Conservation (phyloP, 2,113 vertebrate species). For the Cyanoramphus novaezelandiae region DNA sequence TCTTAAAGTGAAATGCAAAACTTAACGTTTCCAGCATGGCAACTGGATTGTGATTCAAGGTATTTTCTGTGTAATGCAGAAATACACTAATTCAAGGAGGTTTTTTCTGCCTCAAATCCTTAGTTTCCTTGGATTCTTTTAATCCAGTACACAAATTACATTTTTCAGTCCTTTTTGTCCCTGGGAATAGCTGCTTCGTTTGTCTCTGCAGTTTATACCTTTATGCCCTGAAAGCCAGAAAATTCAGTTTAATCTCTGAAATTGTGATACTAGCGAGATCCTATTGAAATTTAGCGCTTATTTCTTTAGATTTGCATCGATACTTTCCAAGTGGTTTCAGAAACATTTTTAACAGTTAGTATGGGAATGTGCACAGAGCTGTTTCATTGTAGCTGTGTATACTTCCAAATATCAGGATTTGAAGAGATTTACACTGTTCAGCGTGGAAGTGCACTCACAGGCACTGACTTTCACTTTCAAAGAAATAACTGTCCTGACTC, state of each 20-base stretch:
- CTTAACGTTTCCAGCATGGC: constrained; percentile 45
- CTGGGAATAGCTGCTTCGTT: neutral
- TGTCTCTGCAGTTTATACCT: neutral
- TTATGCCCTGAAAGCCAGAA: neutral
- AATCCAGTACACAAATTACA: neutral
- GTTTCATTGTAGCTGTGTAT: constrained; percentile 4
- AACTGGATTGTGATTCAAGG: constrained; percentile 53
- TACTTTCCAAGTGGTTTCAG: neutral
- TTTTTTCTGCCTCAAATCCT: neutral
- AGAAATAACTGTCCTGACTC: constrained; percentile 50
- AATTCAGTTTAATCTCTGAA: neutral
- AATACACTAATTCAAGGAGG: neutral
- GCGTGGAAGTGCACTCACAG: neutral
- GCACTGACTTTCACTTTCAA: constrained; percentile 68
- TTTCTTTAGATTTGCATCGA: neutral
- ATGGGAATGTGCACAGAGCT: constrained; percentile 34
- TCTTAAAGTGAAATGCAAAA: constrained; percentile 70
- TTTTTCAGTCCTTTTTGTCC: neutral
- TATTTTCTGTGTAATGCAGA: constrained; percentile 36
- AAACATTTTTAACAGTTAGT: neutral
- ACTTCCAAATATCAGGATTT: constrained; percentile 9
- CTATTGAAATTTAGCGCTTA: neutral
- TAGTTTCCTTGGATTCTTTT: neutral
- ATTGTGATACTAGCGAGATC: neutral
- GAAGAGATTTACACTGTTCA: constrained; percentile 46